Evolutionary conservation across 2,797 vertebrate species (phyloP), one percentile per base, ranked within the genome.

Genomic region (Epinephelus awoara): DNA sequence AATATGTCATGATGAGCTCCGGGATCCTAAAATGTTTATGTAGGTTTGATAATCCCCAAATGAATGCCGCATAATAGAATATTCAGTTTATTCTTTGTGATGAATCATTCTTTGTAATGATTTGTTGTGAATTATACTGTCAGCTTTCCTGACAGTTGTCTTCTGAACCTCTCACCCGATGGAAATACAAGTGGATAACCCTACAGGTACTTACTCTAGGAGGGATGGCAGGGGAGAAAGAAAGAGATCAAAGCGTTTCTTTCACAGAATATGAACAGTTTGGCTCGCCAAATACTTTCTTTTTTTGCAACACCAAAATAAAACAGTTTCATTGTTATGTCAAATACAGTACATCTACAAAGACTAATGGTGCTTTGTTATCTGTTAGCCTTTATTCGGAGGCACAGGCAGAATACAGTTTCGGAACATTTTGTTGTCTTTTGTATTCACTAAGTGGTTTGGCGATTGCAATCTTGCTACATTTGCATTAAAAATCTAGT

Each of bases 401-500:
- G 68, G 56, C 57, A 79, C 57, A 84, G 21, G 67, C 66, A 74
- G 61, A 85, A 84, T 68, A 80, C 42, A 62, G 40, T 54, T 70
- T 47, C 61, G 67, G 58, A 83, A 81, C 47, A 63, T 78, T 85
- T 78, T 72, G 61, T 51, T 80, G 61, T 77, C 77, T 83, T 88
- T 88, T 79, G 82, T 84, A 54, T 74, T 85, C 55, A 67, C 44
- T 77, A 76, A 86, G 64, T 80, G 78, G 57, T 77, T 84, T 79
- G 68, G 59, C 6, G 58, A 87, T 87, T 14, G 19, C 66, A 80
- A 77, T 90, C 70, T 75, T 57, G 29, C 52, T 50, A 63, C 77
- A 87, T 87, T 90, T 89, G 80, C 75, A 83, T 86, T 76, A 78
- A 66, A 85, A 85, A 76, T 67, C 65, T 46, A 65, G 74, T 71